Conservation (phyloP, 2,888 invertebrate species). For the Drosophila emarginata region DNA sequence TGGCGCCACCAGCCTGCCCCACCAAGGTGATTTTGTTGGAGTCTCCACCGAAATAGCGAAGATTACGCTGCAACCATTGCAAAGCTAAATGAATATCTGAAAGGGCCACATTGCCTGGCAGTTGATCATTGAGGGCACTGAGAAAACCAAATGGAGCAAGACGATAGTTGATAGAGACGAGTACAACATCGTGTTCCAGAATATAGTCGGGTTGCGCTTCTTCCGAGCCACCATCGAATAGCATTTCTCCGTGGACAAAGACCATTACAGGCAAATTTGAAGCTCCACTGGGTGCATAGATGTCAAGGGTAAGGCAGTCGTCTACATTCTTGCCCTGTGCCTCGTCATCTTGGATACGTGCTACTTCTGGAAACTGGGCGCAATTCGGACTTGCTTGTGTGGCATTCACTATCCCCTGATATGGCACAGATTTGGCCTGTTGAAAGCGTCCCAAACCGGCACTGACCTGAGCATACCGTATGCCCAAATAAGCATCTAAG, state of each 20-base stretch:
- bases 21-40: conserved; percentile 83
- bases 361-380: conserved; percentile 7
- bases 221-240: conserved; percentile 80
- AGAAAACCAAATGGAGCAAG: conserved; percentile 84
- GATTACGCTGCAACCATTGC: conserved; percentile 83
- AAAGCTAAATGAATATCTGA: conserved; percentile 83
- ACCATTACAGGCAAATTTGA: conserved; percentile 81
- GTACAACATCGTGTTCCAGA: conserved; percentile 83
- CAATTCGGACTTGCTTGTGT: conserved; percentile 30
- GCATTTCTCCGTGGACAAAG: conserved; percentile 82
- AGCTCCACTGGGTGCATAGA: conserved; percentile 77
- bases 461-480: conserved; percentile 1
- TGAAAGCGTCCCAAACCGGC: conserved; percentile 3
- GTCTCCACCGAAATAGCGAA: conserved; percentile 84
- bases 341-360: background rate
- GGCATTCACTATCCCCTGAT: conserved; percentile 61
- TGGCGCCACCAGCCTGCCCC: conserved; percentile 84
- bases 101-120: conserved; percentile 84
- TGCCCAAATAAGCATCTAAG: conserved; percentile 1
- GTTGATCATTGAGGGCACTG: conserved; percentile 83
- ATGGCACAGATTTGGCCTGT: conserved; percentile 4
- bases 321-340: conserved; percentile 68
- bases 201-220: conserved; percentile 82
- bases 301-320: conserved; percentile 80
- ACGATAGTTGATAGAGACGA: conserved; percentile 83